A percentile compares a stretch with the other conserved stretches of the same genome.
These are phyloP conservation scores for Drosophila parthenogenetica DNA, from an alignment of 2,888 invertebrate genomes.

Conservation along the genomic window DNA sequence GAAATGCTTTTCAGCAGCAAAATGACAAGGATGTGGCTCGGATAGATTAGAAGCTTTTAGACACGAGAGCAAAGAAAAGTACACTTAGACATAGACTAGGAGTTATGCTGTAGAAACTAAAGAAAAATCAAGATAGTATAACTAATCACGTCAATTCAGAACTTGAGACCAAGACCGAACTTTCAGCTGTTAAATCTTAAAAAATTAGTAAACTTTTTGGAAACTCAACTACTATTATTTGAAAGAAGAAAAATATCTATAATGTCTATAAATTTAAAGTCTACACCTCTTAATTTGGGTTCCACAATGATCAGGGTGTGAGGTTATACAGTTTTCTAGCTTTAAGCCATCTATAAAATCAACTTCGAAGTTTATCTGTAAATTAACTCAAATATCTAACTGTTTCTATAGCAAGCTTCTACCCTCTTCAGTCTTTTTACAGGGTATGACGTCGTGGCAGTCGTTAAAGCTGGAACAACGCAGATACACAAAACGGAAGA, in stretches of 20 bases:
- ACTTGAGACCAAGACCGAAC: too few relatives aligned
- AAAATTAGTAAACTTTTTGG: too few relatives aligned
- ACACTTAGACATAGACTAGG: neutral
- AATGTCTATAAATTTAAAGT: too few relatives aligned
- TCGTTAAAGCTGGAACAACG: slow-evolving; percentile 26
- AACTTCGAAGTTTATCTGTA: neutral
- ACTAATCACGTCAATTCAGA: too few relatives aligned
- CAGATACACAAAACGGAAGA: slow-evolving; percentile 37
- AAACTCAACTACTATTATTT: too few relatives aligned
- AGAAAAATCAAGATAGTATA: neutral
- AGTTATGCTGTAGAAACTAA: neutral
- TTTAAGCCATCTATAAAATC: neutral
- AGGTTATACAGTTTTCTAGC: too few relatives aligned
- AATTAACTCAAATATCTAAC: neutral
- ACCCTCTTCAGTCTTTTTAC: neutral
- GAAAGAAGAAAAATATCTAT: too few relatives aligned
- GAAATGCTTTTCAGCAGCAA: slow-evolving; percentile 59
- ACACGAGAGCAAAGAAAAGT: too few relatives aligned
- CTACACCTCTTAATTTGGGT: too few relatives aligned
- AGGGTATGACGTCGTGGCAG: slow-evolving; percentile 29
- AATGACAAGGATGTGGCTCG: slow-evolving; percentile 15
- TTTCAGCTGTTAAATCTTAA: too few relatives aligned
- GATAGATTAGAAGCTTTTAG: slow-evolving; percentile 28
- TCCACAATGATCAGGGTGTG: too few relatives aligned
- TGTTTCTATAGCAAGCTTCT: neutral